Conservation (phyloP, 2,888 invertebrate genomes). For the Megalurothrips usitatus region DNA sequence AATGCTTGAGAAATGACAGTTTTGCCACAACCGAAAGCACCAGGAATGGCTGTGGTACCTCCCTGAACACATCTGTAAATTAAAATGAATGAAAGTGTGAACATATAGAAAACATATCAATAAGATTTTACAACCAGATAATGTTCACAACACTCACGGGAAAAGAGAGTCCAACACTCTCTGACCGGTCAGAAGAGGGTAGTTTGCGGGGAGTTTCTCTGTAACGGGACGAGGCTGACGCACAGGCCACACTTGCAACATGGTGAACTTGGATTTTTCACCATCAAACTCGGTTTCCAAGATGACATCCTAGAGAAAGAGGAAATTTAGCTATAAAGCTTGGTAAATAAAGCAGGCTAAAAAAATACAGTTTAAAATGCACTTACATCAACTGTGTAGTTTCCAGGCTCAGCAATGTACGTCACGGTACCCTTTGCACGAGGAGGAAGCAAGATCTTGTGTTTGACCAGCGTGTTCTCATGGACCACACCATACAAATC, state of each 20-base stretch:
- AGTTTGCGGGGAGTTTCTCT: conserved; percentile 97
- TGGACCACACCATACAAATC: conserved; percentile 94
- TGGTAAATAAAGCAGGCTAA: neutral
- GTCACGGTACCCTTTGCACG: conserved; percentile 94
- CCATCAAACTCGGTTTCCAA: conserved; percentile 99
- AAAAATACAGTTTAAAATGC: neutral
- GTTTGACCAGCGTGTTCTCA: conserved; percentile 96
- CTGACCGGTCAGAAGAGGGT: conserved; percentile 96
- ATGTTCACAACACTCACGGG: conserved; percentile 63
- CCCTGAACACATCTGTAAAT: conserved; percentile 84
- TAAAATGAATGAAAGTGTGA: neutral
- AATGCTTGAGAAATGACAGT: conserved; percentile 99
- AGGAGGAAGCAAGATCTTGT: conserved; percentile 92
- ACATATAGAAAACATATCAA: neutral
- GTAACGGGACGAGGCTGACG: conserved; percentile 94
- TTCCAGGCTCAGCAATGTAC: conserved; percentile 88
- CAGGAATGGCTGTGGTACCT: conserved; percentile 97
- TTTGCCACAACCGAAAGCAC: conserved; percentile 99
- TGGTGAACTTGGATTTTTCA: conserved; percentile 81
- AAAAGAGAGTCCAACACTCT: conserved; percentile 96
- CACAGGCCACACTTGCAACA: conserved; percentile 99
- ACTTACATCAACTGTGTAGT: conserved; percentile 87
- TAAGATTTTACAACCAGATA: conserved; percentile 28
- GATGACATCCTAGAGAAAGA: conserved; percentile 71
- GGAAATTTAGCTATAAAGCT: neutral